phyloP scores from a whole-genome alignment of 2,888 invertebrate species.

The Gymnocheta viridis region DNA sequence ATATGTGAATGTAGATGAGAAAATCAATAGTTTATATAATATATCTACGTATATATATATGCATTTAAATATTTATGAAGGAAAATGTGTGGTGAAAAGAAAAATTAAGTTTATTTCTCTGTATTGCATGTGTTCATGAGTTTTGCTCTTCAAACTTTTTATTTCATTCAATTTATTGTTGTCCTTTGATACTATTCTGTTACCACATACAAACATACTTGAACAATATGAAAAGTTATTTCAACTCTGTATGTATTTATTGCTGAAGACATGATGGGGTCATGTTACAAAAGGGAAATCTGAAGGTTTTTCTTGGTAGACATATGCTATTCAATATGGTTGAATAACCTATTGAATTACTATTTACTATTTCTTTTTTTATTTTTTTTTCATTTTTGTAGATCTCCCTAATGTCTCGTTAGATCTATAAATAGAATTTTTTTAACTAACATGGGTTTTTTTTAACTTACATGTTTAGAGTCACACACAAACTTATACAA shows the following conservation, averaged over 20 bases:
- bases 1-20: neutral
- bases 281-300: constrained; percentile 12
- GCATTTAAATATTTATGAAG: neutral
- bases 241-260: constrained; percentile 33
- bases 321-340: constrained; percentile 25
- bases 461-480: neutral
- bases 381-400: constrained; percentile 5
- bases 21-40: constrained; percentile 32
- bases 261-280: constrained; percentile 28
- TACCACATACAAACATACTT: neutral
- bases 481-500: neutral
- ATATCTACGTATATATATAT: neutral
- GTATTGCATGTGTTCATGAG: neutral
- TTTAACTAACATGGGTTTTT: neutral
- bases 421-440: constrained; percentile 19
- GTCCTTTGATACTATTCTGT: neutral
- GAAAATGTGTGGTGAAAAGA: neutral
- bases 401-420: constrained; percentile 32
- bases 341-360: constrained; percentile 36
- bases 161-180: neutral
- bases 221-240: constrained; percentile 21
- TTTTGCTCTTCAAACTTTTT: constrained; percentile 15
- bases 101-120: constrained; percentile 33
- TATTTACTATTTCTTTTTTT: neutral
- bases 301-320: constrained; percentile 12